Evolutionary conservation across 2,888 invertebrate species (phyloP).

Genomic region (Agrilus cyanescens): DNA sequence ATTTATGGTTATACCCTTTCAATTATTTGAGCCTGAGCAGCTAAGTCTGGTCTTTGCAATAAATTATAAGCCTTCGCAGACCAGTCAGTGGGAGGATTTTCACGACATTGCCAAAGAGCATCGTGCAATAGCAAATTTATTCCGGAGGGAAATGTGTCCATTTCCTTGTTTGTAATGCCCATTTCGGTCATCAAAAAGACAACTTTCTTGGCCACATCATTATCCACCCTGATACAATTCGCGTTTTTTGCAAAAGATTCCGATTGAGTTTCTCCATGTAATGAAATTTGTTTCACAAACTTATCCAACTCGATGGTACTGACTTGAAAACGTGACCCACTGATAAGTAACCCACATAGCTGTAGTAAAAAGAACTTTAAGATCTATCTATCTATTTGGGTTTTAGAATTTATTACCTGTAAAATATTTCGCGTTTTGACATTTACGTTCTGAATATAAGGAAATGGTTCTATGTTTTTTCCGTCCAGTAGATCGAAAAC

Average conservation of each 20-base stretch:
- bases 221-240: constrained; percentile 14
- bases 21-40: constrained; percentile 38
- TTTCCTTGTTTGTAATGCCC: constrained; percentile 48
- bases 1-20: constrained; percentile 20
- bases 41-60: constrained; percentile 60
- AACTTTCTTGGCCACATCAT: constrained; percentile 34
- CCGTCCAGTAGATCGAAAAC: constrained; percentile 52
- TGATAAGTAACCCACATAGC: constrained; percentile 22
- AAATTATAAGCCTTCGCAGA: constrained; percentile 57
- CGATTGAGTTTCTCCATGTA: constrained; percentile 24
- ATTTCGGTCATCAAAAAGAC: constrained; percentile 44
- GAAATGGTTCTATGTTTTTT: constrained; percentile 47
- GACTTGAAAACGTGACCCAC: constrained; percentile 10
- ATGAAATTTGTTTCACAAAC: constrained; percentile 17
- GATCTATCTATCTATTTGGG: too few relatives aligned
- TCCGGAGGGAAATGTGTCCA: constrained; percentile 61
- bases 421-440: constrained; percentile 59
- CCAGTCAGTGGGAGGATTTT: constrained; percentile 62
- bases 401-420: constrained; percentile 39
- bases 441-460: constrained; percentile 64
- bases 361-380: constrained; percentile 15
- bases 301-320: constrained; percentile 18
- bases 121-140: constrained; percentile 57
- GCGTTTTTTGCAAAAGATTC: constrained; percentile 21
- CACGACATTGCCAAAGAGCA: constrained; percentile 57